Evolutionary conservation across 2,888 invertebrate genomes (phyloP), one percentile per base, ranked within the genome.

Genomic region (Mimachlamys varia): DNA sequence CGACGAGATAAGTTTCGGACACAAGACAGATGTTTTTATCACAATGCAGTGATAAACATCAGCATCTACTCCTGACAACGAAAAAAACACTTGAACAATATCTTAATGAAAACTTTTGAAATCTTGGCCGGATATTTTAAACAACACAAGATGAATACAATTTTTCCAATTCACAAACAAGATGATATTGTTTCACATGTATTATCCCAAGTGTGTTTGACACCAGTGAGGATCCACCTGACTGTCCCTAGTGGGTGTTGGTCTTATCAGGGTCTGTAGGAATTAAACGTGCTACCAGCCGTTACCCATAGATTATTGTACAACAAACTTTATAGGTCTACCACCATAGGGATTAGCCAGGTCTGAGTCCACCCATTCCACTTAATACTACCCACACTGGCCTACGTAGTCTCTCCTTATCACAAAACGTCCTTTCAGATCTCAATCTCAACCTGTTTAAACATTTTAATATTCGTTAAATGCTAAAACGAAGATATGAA

Each of bases 361-460:
- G 44, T 62, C 22, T 22, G n/a, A n/a, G 62, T 76, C 76, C 22
- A 27, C 27, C 27, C 76, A 12, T 27, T 27, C 27, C 76, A 76
- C 76, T 76, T 33, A 22, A 27, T 33, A 33, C 76, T 33, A 76
- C 76, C 33, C 27, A 76, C 33, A 62, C 22, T 44, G 3, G 44
- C 13, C 27, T 10, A n/a, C n/a, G n/a, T n/a, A 62, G 58, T 58
- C 58, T 58, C 58, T 22, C 19, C 33, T 27, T 27, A 76, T 27
- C 76, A 76, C 19, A 58, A 0, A 27, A 76, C 76, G 10, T 19
- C 33, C 76, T 22, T 33, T 76, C 33, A 76, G n/a, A 62, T 19
- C n/a, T 62, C 62, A 76, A 76, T 76, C 33, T 76, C 76, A 33
- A 22, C 76, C 33, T 76, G 76, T 76, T 76, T 76, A 76, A 76